These are phyloP conservation scores for Xerus inauris DNA, from an alignment of 2,113 vertebrate genomes.

Conservation along the genomic window DNA sequence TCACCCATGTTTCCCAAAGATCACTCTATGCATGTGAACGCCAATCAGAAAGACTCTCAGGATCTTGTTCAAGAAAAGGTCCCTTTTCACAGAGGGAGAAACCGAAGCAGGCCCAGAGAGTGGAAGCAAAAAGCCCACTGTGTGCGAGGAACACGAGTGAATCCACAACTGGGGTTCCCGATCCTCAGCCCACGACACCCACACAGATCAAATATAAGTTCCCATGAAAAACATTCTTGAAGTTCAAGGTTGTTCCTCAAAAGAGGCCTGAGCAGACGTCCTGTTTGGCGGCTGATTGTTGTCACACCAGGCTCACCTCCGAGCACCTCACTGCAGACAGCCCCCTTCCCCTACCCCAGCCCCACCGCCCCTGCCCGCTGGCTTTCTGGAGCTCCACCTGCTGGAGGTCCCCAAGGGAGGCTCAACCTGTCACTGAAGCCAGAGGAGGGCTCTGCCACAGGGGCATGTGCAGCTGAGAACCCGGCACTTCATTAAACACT, in stretches of 20 bases:
- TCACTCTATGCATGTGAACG: background rate
- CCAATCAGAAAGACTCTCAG: background rate
- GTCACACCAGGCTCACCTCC: background rate
- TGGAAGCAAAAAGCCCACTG: too few species aligned
- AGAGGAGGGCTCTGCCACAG: background rate
- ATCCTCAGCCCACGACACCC: background rate
- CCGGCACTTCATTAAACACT: conserved; percentile 72
- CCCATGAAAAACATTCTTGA: background rate
- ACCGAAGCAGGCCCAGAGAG: background rate
- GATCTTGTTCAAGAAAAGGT: background rate
- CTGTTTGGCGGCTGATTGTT: background rate
- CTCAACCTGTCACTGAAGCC: background rate
- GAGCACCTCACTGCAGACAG: background rate
- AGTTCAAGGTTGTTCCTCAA: background rate
- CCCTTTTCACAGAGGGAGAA: background rate
- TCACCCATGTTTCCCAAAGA: background rate
- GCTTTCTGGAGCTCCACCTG: conserved; percentile 56
- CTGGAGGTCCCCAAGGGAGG: conserved; percentile 51
- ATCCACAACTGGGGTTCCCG: background rate
- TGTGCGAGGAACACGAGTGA: rapidly evolving
- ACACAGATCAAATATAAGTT: background rate
- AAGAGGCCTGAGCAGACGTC: background rate
- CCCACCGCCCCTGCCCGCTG: conserved; percentile 29
- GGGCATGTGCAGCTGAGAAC: conserved; percentile 7
- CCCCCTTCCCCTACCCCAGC: too few species aligned